phyloP scores from a whole-genome alignment of 2,888 invertebrate species.

The Nomada hirtipes region DNA sequence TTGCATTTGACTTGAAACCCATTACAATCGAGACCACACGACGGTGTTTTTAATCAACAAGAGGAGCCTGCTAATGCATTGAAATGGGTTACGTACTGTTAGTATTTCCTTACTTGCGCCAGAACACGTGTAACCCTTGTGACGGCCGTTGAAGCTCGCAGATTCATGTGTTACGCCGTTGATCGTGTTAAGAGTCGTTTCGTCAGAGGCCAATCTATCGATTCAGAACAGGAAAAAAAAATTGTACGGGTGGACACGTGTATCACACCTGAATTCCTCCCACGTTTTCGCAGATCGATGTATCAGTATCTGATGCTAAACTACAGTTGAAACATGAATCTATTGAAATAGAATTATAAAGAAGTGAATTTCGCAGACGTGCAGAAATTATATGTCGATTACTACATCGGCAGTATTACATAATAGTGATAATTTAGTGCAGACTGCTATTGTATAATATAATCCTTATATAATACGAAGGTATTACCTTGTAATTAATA shows the following conservation, averaged over 20 bases:
- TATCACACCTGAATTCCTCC: constrained; percentile 3
- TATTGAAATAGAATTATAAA: not conserved
- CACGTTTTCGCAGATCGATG: not conserved
- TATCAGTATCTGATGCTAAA: no score
- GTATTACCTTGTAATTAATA: not conserved
- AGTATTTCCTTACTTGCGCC: constrained; percentile 3
- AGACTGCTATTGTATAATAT: constrained; percentile 11
- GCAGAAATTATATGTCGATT: not conserved
- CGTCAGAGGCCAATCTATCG: constrained; percentile 46
- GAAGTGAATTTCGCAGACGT: not conserved
- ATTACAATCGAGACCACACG: constrained; percentile 9
- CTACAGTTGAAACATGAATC: not conserved
- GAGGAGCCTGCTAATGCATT: constrained; percentile 26
- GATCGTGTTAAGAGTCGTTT: constrained; percentile 47
- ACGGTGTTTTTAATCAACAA: constrained; percentile 2
- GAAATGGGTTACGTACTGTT: constrained; percentile 19
- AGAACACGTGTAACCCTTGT: constrained; percentile 44
- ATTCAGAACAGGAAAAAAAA: constrained; percentile 39
- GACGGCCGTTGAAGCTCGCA: constrained; percentile 36
- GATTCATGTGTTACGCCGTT: constrained; percentile 44
- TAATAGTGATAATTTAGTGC: not conserved
- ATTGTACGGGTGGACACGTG: constrained; percentile 24
- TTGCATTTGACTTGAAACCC: constrained; percentile 4
- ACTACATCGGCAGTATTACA: constrained; percentile 1
- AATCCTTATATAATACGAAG: not conserved